These are phyloP conservation scores for Procambarus virginalis DNA, from an alignment of 1,140 invertebrate species.

Conservation along the genomic window DNA sequence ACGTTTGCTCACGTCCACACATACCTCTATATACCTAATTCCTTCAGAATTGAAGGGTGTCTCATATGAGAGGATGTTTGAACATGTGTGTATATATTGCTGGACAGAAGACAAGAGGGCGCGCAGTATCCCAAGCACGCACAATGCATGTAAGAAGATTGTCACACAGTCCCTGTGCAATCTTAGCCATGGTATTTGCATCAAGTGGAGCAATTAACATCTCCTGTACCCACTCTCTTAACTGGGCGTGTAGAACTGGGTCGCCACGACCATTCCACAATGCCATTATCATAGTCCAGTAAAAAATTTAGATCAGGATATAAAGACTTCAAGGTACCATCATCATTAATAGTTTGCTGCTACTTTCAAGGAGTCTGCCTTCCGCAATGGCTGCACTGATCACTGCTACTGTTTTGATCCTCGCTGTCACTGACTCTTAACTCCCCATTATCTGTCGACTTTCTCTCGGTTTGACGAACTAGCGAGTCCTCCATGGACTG, in stretches of 20 bases:
- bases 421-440: conserved; percentile 38
- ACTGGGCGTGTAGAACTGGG: conserved; percentile 96
- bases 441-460: conserved; percentile 30
- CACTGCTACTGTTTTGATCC: conserved; percentile 72
- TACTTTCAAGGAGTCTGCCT: conserved; percentile 12
- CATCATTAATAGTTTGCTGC: not conserved
- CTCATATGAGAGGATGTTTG: conserved; percentile 90
- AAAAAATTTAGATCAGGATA: conserved; percentile 77
- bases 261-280: conserved; percentile 93
- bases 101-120: conserved; percentile 94
- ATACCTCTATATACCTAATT: conserved; percentile 90
- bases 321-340: conserved; percentile 76
- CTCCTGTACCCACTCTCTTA: conserved; percentile 96
- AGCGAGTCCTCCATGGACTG: not conserved
- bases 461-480: conserved; percentile 2
- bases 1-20: conserved; percentile 88
- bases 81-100: conserved; percentile 99
- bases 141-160: conserved; percentile 95
- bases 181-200: conserved; percentile 97
- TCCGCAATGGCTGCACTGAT: conserved; percentile 43
- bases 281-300: conserved; percentile 91
- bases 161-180: conserved; percentile 93
- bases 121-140: conserved; percentile 90
- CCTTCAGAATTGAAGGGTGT: conserved; percentile 83
- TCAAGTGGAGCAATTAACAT: conserved; percentile 95